Conservation (phyloP, 2,797 vertebrate genomes). For the Hemibagrus guttatus region DNA sequence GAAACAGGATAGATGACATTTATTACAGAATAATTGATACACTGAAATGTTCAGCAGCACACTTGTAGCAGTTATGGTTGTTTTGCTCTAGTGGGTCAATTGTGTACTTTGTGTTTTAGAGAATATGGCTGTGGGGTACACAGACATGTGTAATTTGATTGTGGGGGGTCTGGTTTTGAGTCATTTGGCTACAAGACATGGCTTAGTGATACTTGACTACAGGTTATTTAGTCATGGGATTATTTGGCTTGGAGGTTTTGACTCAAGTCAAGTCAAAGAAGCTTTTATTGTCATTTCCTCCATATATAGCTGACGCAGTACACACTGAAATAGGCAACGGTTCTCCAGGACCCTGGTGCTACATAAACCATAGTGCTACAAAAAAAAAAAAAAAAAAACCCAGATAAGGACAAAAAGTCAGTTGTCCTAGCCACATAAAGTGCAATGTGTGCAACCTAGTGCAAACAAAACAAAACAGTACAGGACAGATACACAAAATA, state of each 20-base stretch:
- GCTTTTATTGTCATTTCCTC: too few relatives aligned
- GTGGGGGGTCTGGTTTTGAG: neutral
- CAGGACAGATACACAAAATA: too few relatives aligned
- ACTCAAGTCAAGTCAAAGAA: too few relatives aligned
- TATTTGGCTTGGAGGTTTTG: neutral
- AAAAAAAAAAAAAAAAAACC: too few relatives aligned
- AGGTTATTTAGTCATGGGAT: neutral
- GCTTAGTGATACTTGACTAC: neutral
- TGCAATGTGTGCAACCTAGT: too few relatives aligned
- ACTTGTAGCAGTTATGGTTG: neutral
- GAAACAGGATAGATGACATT: conserved; percentile 51
- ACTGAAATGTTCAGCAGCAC: conserved; percentile 1
- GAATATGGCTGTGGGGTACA: neutral
- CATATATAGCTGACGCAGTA: too few relatives aligned
- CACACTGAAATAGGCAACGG: too few relatives aligned
- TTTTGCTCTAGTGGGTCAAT: neutral
- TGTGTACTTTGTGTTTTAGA: neutral
- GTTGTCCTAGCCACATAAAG: too few relatives aligned
- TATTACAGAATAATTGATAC: neutral
- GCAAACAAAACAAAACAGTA: too few relatives aligned
- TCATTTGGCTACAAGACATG: neutral
- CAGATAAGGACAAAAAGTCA: too few relatives aligned
- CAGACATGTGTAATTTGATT: neutral
- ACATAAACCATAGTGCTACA: too few relatives aligned
- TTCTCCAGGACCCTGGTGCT: too few relatives aligned